phyloP scores from a whole-genome alignment of 2,797 vertebrate species.

The Enteromius mattozi region DNA sequence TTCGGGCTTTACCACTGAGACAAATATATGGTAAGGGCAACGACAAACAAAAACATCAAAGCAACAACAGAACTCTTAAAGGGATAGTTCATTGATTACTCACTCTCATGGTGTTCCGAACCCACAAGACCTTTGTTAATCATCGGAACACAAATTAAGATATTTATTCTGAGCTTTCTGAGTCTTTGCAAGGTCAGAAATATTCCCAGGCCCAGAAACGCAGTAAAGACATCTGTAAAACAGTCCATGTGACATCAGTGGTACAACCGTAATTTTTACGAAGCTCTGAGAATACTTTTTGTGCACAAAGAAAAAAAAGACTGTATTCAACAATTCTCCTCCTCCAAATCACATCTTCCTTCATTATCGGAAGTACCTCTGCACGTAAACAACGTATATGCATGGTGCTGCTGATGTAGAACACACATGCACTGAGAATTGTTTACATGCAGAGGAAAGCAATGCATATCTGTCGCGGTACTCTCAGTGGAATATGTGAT shows the following conservation, averaged over 20 bases:
- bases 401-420: no score
- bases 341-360: not conserved
- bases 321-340: not conserved
- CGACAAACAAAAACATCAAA: not conserved
- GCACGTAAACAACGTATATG: not conserved
- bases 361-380: not conserved
- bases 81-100: not conserved
- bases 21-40: slow-evolving; percentile 90
- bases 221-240: not conserved
- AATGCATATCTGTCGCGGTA: not conserved
- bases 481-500: not conserved
- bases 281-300: not conserved
- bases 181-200: no score
- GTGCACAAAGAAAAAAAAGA: not conserved
- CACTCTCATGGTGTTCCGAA: no score
- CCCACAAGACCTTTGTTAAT: not conserved
- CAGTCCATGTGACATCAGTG: not conserved
- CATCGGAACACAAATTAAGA: not conserved
- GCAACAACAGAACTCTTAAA: not conserved
- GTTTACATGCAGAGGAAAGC: no score
- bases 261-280: not conserved
- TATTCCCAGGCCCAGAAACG: no score
- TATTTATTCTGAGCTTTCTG: not conserved
- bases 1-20: slow-evolving; percentile 84
- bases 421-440: no score